Conservation (phyloP, 2,888 invertebrate species). For the Petrolisthes cinctipes region DNA sequence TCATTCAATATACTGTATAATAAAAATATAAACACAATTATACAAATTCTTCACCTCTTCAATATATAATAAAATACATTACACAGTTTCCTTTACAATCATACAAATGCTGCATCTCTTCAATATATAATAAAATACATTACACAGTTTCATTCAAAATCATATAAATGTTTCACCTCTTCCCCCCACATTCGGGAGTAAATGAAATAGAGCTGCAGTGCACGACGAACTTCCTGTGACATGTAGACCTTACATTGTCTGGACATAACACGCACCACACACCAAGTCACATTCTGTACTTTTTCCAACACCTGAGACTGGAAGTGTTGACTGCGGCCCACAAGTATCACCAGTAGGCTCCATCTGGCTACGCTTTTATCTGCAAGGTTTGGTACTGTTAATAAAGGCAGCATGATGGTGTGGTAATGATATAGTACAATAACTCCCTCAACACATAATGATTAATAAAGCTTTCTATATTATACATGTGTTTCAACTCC, state of each 20-base stretch:
- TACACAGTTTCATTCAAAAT: background rate
- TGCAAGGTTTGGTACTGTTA: background rate
- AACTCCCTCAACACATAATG: no score
- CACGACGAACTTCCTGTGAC: constrained; percentile 43
- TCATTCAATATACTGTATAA: no score
- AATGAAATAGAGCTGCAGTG: constrained; percentile 49
- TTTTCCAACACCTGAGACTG: constrained; percentile 40
- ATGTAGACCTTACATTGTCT: constrained; percentile 56
- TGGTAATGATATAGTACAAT: no score
- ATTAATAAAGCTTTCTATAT: no score
- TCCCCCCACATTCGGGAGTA: constrained; percentile 61
- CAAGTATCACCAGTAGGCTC: constrained; percentile 36
- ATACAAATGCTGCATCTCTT: no score
- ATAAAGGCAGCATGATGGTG: no score
- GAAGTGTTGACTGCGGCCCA: constrained; percentile 31
- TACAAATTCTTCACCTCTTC: no score
- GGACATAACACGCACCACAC: constrained; percentile 27
- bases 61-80: no score
- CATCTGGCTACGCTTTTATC: background rate
- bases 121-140: no score
- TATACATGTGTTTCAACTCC: no score
- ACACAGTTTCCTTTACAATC: background rate
- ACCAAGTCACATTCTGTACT: constrained; percentile 20
- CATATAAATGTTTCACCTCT: constrained; percentile 38
- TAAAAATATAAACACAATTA: background rate